phyloP scores from a whole-genome alignment of 2,113 vertebrate genomes.

The Gopherus flavomarginatus region DNA sequence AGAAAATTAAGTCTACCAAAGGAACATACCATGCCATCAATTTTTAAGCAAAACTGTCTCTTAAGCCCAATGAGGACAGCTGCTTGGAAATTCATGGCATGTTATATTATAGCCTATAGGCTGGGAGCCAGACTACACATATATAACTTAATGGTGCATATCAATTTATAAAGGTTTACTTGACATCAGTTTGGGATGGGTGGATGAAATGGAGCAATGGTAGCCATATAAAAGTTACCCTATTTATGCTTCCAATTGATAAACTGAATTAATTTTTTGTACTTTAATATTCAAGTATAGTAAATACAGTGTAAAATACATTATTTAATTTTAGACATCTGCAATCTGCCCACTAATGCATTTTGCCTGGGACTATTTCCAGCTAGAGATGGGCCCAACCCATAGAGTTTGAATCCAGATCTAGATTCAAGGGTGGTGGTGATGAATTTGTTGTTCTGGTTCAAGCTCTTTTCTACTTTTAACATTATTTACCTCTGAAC shows the following conservation, averaged over 20 bases:
- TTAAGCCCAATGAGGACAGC: constrained; percentile 7
- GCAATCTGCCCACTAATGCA: not conserved
- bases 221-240: not conserved
- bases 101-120: not conserved
- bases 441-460: not conserved
- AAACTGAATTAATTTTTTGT: not conserved
- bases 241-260: not conserved
- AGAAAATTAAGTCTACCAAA: not conserved
- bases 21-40: not conserved
- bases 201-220: not conserved
- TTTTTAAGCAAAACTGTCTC: constrained; percentile 2
- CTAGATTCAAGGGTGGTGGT: not conserved
- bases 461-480: not conserved
- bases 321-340: not conserved
- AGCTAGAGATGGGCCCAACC: not conserved
- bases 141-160: not conserved
- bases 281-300: not conserved
- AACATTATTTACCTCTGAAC: not conserved
- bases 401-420: not conserved
- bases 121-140: not conserved
- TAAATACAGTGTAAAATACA: no score
- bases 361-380: not conserved
- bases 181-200: not conserved
- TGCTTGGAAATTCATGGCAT: constrained; percentile 30
- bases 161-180: not conserved